Conservation (phyloP, 53 echinoderm and acorn worm genomes). For the Patiria pectinifera region DNA sequence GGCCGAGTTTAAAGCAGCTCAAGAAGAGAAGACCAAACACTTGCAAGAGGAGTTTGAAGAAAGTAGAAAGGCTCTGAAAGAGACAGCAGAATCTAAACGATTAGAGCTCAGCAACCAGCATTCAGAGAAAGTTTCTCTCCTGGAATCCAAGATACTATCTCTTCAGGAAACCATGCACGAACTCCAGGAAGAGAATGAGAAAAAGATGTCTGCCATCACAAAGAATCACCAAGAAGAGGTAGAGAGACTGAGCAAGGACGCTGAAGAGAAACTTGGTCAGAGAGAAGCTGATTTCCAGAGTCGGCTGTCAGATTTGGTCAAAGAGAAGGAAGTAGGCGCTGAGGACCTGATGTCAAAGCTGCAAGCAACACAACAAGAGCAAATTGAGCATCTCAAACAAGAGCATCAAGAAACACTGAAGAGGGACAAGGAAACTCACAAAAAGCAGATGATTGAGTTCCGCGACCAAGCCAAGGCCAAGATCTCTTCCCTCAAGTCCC, state of each 20-base stretch:
- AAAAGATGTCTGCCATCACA: slow-evolving; percentile 46
- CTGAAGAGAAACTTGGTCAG: slow-evolving; percentile 74
- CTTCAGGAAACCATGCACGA: slow-evolving; percentile 33
- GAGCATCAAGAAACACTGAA: slow-evolving; percentile 79
- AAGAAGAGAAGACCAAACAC: slow-evolving; percentile 56
- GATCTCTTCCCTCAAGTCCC: slow-evolving; percentile 75
- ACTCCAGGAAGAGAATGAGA: slow-evolving; percentile 65
- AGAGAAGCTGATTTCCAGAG: slow-evolving; percentile 86
- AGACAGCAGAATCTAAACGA: slow-evolving; percentile 40
- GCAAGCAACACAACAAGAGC: slow-evolving; percentile 82
- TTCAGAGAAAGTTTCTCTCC: slow-evolving; percentile 42
- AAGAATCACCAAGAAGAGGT: slow-evolving; percentile 74
- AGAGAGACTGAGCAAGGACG: slow-evolving; percentile 50
- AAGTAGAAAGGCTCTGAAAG: slow-evolving; percentile 52
- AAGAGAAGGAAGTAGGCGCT: slow-evolving; percentile 88
- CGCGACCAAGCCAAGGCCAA: slow-evolving; percentile 96
- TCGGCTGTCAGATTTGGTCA: slow-evolving; percentile 80
- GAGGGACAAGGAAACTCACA: slow-evolving; percentile 62
- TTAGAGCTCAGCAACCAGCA: slow-evolving; percentile 42
- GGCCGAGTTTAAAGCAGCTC: slow-evolving; percentile 59
- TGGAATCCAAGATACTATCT: slow-evolving; percentile 55
- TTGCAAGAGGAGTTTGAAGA: slow-evolving; percentile 71
- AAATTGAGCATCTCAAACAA: slow-evolving; percentile 76
- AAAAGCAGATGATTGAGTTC: slow-evolving; percentile 86
- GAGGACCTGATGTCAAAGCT: slow-evolving; percentile 86